phyloP scores from a whole-genome alignment of 2,888 invertebrate genomes.

The Hypsopygia costalis region DNA sequence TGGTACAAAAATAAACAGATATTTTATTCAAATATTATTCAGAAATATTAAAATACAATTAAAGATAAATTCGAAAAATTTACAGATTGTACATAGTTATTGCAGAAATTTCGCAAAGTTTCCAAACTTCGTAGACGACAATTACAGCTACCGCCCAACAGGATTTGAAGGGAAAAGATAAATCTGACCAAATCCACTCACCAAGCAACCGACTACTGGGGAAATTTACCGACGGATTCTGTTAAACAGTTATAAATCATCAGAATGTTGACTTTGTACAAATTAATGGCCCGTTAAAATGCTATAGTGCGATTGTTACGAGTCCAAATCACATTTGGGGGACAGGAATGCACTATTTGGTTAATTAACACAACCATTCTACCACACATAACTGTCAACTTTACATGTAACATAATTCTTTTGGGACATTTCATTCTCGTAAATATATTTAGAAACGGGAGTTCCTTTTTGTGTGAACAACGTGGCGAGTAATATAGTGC shows the following conservation, averaged over 20 bases:
- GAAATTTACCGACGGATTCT: no score
- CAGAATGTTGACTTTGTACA: slow-evolving; percentile 24
- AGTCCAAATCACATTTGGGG: slow-evolving; percentile 48
- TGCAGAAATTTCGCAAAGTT: no score
- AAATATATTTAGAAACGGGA: slow-evolving; percentile 41
- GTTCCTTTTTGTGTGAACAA: slow-evolving; percentile 22
- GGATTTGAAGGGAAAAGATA: no score
- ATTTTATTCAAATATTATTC: no score
- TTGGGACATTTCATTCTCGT: slow-evolving; percentile 40
- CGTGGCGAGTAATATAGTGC: slow-evolving; percentile 27
- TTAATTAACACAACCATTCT: slow-evolving; percentile 64
- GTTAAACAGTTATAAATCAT: slow-evolving; percentile 24
- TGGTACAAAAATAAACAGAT: no score
- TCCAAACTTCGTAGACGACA: no score
- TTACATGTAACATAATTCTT: slow-evolving; percentile 61
- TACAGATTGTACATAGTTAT: no score
- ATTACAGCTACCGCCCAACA: no score
- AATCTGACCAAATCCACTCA: no score
- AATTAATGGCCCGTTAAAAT: slow-evolving; percentile 23
- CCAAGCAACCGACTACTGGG: no score
- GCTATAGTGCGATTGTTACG: slow-evolving; percentile 39
- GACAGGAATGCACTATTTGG: slow-evolving; percentile 50
- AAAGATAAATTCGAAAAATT: no score
- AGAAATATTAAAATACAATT: no score
- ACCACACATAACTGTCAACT: slow-evolving; percentile 63